phyloP scores from a whole-genome alignment of 2,888 invertebrate species.

The Agrotis clavis region DNA sequence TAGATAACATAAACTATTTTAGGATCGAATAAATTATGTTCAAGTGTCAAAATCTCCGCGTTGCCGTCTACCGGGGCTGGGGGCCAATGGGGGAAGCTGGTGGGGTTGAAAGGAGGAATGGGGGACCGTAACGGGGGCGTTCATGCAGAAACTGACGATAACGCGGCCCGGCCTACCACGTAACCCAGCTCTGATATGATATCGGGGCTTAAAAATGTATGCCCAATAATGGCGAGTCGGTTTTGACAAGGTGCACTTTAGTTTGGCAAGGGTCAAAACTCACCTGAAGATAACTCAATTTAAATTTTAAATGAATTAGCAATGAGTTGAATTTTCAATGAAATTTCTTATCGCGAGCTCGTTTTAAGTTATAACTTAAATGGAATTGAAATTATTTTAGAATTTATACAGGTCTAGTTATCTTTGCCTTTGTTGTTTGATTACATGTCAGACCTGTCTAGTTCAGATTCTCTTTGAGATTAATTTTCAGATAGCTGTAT shows the following conservation, averaged over 20 bases:
- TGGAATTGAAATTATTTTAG: conserved; percentile 54
- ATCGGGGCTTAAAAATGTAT: conserved; percentile 89
- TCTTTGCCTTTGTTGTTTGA: conserved; percentile 49
- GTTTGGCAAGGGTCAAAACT: conserved; percentile 63
- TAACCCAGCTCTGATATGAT: conserved; percentile 86
- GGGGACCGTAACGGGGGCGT: conserved; percentile 87
- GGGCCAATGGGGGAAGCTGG: conserved; percentile 56
- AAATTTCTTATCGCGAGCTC: conserved; percentile 52
- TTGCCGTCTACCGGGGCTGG: conserved; percentile 76
- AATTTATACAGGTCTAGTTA: conserved; percentile 44
- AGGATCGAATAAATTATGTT: conserved; percentile 84
- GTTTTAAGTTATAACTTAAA: conserved; percentile 40
- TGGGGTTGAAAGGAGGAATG: conserved; percentile 63
- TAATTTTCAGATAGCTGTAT: conserved; percentile 17
- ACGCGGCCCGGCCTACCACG: conserved; percentile 89
- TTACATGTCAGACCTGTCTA: conserved; percentile 43
- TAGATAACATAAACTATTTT: conserved; percentile 71
- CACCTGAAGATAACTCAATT: conserved; percentile 67
- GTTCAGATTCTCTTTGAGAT: conserved; percentile 38
- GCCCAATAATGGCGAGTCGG: conserved; percentile 83
- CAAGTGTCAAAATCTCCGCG: conserved; percentile 89
- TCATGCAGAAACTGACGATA: conserved; percentile 91
- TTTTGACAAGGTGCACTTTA: conserved; percentile 78
- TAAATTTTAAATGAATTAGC: conserved; percentile 49
- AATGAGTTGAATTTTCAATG: conserved; percentile 52